Base-by-base conservation (phyloP, 1,140 invertebrate genomes). In the Drosophila serrata region DNA sequence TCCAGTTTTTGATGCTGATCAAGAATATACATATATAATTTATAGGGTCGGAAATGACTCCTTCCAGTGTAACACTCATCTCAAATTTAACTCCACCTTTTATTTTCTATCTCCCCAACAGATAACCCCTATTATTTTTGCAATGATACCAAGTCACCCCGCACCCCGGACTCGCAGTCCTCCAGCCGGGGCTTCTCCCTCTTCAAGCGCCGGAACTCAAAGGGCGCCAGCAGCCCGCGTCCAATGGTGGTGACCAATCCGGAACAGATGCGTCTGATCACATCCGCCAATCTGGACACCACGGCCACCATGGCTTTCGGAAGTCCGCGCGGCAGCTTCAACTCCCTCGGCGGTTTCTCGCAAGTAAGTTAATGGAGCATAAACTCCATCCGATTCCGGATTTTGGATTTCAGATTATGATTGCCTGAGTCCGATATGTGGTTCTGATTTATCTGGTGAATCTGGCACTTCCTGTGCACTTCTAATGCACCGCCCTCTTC, bases 101-200 rank as follows among this genome's bases (percentile, higher is more conserved):
- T 12, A 64, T 3, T 42, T 19, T 22, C 7, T 33, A 48, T 58
- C 12, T 8, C 6, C 6, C 2, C 29, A 43, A 43, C 62, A 92
- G 91, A 92, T 68, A 92, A 92, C 75, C 91, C 91, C 17, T 92
- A 90, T 60, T 92, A 92, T 72, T 92, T 92, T 65, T 84, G 75
- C 74, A 92, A 92, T 92, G 91, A 92, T 37, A 69, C 79, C 46
- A 92, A 92, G 61, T 92, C 91, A n/a, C 91, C 91, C 2, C 87
- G 85, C 45, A 92, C 91, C 6, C 91, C 91, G 49, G 91, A 92
- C 58, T 92, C 91, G 1, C 87, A 91, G 57, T 85, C 76, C 3
- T 92, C 91, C 33, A 81, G 86, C 46, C 82, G 79, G 24, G 84
- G 79, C 19, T 92, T 92, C 42, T 92, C 90, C 12, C 80, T 92